These are phyloP conservation scores for Aphelinus certus DNA, from an alignment of 1,140 invertebrate species.

Conservation along the genomic window DNA sequence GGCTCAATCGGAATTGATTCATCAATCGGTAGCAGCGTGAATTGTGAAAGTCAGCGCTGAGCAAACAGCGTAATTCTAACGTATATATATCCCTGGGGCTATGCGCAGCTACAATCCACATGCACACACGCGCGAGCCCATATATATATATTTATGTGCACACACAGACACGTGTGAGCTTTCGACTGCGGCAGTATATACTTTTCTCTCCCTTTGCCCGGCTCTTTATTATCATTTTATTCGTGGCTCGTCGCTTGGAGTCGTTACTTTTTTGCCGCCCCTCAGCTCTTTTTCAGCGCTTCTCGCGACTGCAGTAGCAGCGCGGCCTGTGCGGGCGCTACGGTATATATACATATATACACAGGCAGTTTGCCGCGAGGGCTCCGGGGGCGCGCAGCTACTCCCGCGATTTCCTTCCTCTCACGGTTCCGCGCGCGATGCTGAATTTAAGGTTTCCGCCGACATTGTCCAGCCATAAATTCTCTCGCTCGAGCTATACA, in stretches of 20 bases:
- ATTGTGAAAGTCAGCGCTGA: no score
- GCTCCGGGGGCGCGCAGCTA: no score
- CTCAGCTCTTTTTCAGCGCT: conserved; percentile 1
- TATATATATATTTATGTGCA: no score
- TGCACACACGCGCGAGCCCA: no score
- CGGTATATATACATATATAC: background rate
- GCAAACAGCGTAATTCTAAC: no score
- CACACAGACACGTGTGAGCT: no score
- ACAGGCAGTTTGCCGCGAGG: background rate
- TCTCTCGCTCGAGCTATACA: conserved; percentile 33
- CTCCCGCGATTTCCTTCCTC: conserved; percentile 36
- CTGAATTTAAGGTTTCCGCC: conserved; percentile 55
- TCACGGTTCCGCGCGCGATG: conserved; percentile 43
- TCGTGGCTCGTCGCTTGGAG: conserved; percentile 43
- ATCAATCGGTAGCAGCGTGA: no score
- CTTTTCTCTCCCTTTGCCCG: conserved; percentile 23
- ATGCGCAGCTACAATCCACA: no score
- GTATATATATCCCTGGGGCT: no score
- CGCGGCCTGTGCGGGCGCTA: conserved; percentile 30
- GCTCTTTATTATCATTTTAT: conserved; percentile 57
- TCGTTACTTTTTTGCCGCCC: conserved; percentile 39
- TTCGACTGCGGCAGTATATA: no score
- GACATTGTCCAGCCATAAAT: conserved; percentile 48
- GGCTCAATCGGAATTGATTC: no score
- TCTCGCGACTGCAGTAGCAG: background rate